Base-by-base conservation (phyloP, 2,888 invertebrate species). In the Lithophane leautieri region DNA sequence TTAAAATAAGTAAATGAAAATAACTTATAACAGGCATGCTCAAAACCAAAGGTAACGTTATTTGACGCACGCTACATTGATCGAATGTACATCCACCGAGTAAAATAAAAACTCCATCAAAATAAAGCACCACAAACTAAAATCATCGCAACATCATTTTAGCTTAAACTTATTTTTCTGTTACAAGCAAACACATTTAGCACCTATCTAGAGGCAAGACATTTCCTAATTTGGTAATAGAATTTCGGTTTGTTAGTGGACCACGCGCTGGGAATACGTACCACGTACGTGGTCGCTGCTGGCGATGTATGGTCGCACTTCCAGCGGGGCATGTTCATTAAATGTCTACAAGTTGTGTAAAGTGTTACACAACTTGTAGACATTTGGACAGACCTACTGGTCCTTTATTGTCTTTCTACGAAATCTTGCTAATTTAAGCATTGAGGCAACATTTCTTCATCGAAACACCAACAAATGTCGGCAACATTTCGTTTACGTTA, bases 171-270 rank as follows among this genome's bases (percentile, higher is more conserved):
- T 61, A 79, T 84, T 83, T 81, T 83, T 81, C 22, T 81, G 61
- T 78, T 63, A 72, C 12, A 28, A 84, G 71, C 73, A 73, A 84
- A 83, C 65, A 84, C 67, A 76, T 85, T 84, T 85, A 82, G 73
- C 77, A 84, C 76, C 82, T 91, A 89, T 89, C 84, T 86, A 78
- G 83, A 88, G 89, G 89, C 90, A 92, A 94, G 94, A 93, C 92
- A 92, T 93, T 89, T 89, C 92, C 92, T 95, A 95, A 95, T 95
- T 95, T 91, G 88, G 91, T 95, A 95, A 95, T 94, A 94, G 94
- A 95, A 95, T 95, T 95, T 92, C 89, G 90, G 92, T 94, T 95
- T 93, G 95, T 95, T 95, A 95, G 94, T 91, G 85, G 89, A 88
- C 91, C 91, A 93, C 95, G 94, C 93, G 93, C 87, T 82, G 82